Conservation (phyloP, 1,140 invertebrate genomes). For the Agrypnia vestita region DNA sequence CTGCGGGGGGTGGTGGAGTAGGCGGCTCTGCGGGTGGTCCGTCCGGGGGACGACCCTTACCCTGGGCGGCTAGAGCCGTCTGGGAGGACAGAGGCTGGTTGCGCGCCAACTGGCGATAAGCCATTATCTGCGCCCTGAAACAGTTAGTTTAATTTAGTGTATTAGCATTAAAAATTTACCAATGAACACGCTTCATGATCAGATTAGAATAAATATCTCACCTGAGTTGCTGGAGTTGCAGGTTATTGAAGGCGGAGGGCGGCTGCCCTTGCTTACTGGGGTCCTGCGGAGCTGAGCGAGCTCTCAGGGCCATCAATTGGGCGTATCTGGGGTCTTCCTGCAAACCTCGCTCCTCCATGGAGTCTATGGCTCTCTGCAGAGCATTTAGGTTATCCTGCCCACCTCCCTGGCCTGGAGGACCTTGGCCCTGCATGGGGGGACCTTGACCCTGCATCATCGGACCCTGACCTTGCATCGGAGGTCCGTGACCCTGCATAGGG, state of each 20-base stretch:
- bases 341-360: conserved; percentile 95
- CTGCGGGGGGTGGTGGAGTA: conserved; percentile 68
- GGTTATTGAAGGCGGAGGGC: conserved; percentile 75
- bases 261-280: conserved; percentile 72
- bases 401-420: conserved; percentile 56
- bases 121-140: conserved; percentile 92
- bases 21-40: conserved; percentile 73
- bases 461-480: conserved; percentile 49
- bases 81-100: conserved; percentile 94
- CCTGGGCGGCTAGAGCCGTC: conserved; percentile 80
- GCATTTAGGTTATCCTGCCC: conserved; percentile 85
- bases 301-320: conserved; percentile 87
- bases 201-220: conserved; percentile 55
- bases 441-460: conserved; percentile 52
- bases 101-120: conserved; percentile 91
- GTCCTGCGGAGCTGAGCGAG: conserved; percentile 80
- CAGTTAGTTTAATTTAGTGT: neutral
- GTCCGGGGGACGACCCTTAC: conserved; percentile 71
- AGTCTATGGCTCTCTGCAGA: conserved; percentile 89
- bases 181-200: too few relatives aligned
- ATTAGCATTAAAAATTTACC: too few relatives aligned
- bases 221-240: conserved; percentile 88
- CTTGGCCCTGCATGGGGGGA: conserved; percentile 58
- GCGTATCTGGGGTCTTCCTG: conserved; percentile 94
- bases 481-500: conserved; percentile 50